A percentile compares a stretch with the other conserved stretches of the same genome.
These are phyloP conservation scores for Hemithea aestivaria DNA, from an alignment of 2,888 invertebrate species.

Conservation along the genomic window DNA sequence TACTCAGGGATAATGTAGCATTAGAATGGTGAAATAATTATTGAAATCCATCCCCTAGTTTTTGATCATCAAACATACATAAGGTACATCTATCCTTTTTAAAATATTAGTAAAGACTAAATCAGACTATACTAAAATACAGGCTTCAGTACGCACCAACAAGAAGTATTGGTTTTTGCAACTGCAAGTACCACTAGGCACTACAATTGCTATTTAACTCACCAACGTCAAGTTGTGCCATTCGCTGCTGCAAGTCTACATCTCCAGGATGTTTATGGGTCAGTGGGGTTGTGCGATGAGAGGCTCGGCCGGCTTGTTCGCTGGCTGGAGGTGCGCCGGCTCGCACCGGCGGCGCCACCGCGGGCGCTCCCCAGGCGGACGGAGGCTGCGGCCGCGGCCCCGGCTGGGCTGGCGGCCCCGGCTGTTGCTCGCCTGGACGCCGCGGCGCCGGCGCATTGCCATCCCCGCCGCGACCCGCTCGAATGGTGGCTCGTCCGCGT, in stretches of 20 bases:
- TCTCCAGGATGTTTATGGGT: constrained; percentile 65
- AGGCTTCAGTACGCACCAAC: too few relatives aligned
- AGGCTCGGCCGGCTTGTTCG: constrained; percentile 52
- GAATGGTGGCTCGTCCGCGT: constrained; percentile 60
- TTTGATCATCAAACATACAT: too few relatives aligned
- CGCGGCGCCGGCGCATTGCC: constrained; percentile 44
- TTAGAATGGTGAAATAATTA: too few relatives aligned
- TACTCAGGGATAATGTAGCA: too few relatives aligned
- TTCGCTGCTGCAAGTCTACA: constrained; percentile 57
- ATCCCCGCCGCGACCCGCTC: constrained; percentile 52
- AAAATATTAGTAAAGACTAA: too few relatives aligned
- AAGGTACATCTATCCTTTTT: too few relatives aligned
- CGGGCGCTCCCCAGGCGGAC: constrained; percentile 61
- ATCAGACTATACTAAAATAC: too few relatives aligned
- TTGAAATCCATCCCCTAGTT: too few relatives aligned
- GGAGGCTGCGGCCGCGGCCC: constrained; percentile 61
- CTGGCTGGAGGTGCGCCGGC: constrained; percentile 53
- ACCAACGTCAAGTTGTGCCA: constrained; percentile 55
- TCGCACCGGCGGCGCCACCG: constrained; percentile 51
- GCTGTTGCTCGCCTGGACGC: constrained; percentile 39
- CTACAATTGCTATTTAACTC: too few relatives aligned
- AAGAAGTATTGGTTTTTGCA: too few relatives aligned
- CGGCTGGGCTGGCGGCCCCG: constrained; percentile 36
- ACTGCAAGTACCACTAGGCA: too few relatives aligned
- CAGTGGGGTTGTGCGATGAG: constrained; percentile 49